Evolutionary conservation across 2,797 vertebrate species (phyloP), one percentile per base, ranked within the genome.

Genomic region (Enteromius viviparus): DNA sequence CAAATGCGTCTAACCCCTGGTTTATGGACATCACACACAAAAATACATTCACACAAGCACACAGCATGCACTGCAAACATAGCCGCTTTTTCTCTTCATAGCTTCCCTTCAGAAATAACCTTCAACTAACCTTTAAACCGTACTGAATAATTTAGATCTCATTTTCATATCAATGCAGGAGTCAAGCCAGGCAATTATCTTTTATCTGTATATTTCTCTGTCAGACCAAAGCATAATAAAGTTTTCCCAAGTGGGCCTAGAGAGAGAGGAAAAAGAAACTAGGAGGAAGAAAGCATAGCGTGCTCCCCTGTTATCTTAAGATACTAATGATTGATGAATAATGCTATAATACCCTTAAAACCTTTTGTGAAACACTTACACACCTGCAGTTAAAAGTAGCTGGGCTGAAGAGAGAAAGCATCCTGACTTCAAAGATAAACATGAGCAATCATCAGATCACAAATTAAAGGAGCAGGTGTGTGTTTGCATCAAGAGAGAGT

Each of bases 171-270:
- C 96, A 97, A 97, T 97, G 95, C 94, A 94, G 94, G 94, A 98
- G 97, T 97, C 96, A 96, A 96, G 96, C 94, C 96, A 97, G 96
- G 97, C 96, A 99, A 98, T 99, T 97, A 98, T 98, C 97, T 97
- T 98, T 97, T 97, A 97, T 97, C 97, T 97, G 95, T 97, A 95
- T 95, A 96, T 96, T 96, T 96, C 96, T 95, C 96, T 96, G 95
- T 97, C 94, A 93, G 96, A 95, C 95, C 93, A 91, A 95, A 94
- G 95, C 95, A 96, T 95, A 96, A 96, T 96, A 95, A 96, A 96
- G 95, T 95, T 95, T 95, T 96, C 96, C 96, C 96, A 91, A 93
- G 94, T 90, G 94, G 91, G 90, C 89, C 87, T 81, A 53, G 82
- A 85, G 65, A 74, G 82, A 79, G 89, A 89, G 90, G 89, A 86